Evolutionary conservation across 1,140 invertebrate species (phyloP), one percentile per base, ranked within the genome.

Genomic region (Leptonema lineaticorne): DNA sequence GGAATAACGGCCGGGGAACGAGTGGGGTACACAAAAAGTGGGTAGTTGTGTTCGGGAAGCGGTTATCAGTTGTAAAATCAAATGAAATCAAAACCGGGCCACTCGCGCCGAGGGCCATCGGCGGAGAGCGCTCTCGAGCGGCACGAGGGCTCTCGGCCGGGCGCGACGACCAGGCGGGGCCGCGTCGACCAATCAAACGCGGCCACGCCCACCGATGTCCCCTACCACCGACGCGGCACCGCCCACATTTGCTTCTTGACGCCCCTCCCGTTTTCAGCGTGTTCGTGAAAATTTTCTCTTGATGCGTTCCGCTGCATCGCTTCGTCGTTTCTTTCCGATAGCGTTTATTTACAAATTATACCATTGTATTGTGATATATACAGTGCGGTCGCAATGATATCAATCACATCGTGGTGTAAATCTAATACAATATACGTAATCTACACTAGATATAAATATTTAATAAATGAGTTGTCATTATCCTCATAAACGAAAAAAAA

Each of bases 61-160:
- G 50, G 69, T 70, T 73, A 73, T 73, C 72, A 69, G 69, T 66
- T 67, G 68, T 58, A 69, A 70, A 73, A 73, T 73, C 66, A 70
- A 73, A 73, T 69, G 72, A 73, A 73, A 73, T 73, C 72, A 73
- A 73, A 73, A 73, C 72, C 66, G 63, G 63, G 66, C 66, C 69
- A 70, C 69, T 70, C 69, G 62, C 63, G 66, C 56, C 37, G 69
- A 73, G 71, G 30, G 71, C 68, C 71, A 73, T 73, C 66, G 71
- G 65, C 53, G 62, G 58, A 72, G 71, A 73, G 71, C 68, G 57
- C 71, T 67, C 71, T 70, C 68, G 68, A 70, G 59, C 29, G 41
- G 68, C 68, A 62, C 68, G 67, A 73, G 72, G 69, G 67, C 72
- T 69, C 72, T 73, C 69, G 50, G 64, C 50, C 58, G 60, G 68